Conservation (phyloP, 2,797 vertebrate genomes). For the Halcyon smyrnensis region DNA sequence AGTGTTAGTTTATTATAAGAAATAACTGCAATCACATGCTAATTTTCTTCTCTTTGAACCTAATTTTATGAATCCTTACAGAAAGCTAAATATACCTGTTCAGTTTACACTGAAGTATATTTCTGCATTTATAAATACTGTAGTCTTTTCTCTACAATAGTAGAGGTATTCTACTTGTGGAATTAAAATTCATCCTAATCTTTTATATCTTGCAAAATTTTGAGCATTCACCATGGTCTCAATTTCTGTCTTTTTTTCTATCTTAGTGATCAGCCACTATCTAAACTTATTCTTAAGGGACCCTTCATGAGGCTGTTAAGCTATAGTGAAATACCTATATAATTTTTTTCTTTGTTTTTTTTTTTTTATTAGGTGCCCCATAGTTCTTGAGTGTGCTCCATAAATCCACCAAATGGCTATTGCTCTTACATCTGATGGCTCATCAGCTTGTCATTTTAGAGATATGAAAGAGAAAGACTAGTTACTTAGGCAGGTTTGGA, state of each 20-base stretch:
- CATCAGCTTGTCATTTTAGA: constrained; percentile 3
- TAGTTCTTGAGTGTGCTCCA: neutral
- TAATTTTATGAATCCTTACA: constrained; percentile 44
- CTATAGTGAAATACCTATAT: neutral
- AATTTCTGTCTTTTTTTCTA: neutral
- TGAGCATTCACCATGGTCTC: neutral
- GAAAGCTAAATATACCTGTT: constrained; percentile 54
- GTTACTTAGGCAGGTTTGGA: neutral
- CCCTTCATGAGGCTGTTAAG: neutral
- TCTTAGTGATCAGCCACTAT: neutral
- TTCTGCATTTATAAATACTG: constrained; percentile 38
- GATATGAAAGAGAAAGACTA: neutral
- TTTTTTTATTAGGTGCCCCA: neutral
- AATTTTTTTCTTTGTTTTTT: neutral
- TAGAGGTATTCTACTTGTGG: neutral
- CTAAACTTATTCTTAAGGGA: neutral
- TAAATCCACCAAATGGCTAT: neutral
- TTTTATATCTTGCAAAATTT: neutral
- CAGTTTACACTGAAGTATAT: constrained; percentile 34
- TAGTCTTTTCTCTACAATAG: neutral
- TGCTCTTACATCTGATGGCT: neutral
- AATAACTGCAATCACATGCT: neutral
- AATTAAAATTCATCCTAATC: neutral
- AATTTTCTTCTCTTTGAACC: neutral
- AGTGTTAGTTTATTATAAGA: constrained; percentile 20